Conservation (phyloP, 2,113 vertebrate genomes). For the Ailuropoda melanoleuca region DNA sequence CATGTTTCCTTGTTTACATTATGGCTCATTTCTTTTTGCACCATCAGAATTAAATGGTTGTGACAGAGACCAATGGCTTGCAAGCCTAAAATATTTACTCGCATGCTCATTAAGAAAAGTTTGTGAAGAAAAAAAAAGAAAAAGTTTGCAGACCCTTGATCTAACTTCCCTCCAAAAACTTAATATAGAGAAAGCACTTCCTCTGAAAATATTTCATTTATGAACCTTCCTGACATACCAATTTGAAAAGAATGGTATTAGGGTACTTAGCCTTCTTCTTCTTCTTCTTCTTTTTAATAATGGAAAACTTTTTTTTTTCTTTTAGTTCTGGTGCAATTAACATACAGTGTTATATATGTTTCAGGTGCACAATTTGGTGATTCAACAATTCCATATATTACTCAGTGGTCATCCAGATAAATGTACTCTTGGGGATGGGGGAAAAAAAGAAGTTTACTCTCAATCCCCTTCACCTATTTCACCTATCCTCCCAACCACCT, state of each 20-base stretch:
- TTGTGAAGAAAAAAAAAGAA: background rate
- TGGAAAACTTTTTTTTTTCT: background rate
- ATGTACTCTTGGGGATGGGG: background rate
- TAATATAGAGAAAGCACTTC: slow-evolving; percentile 18
- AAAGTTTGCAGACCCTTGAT: background rate
- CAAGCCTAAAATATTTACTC: slow-evolving; percentile 14
- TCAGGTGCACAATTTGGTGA: background rate
- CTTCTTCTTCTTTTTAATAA: background rate
- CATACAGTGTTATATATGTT: background rate
- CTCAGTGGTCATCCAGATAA: background rate
- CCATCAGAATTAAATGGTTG: background rate
- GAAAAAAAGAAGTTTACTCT: background rate
- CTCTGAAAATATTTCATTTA: background rate
- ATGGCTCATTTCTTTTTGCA: background rate
- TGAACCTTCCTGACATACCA: background rate
- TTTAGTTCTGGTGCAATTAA: background rate
- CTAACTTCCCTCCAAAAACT: background rate
- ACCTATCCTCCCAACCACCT: background rate
- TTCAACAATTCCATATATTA: background rate
- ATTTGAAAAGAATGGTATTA: background rate
- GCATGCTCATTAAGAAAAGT: background rate
- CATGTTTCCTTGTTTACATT: background rate
- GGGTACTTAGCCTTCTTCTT: background rate
- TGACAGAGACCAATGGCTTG: background rate
- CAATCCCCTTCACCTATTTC: background rate